Conservation (phyloP, 1,140 invertebrate species). For the Micrasema minimum region DNA sequence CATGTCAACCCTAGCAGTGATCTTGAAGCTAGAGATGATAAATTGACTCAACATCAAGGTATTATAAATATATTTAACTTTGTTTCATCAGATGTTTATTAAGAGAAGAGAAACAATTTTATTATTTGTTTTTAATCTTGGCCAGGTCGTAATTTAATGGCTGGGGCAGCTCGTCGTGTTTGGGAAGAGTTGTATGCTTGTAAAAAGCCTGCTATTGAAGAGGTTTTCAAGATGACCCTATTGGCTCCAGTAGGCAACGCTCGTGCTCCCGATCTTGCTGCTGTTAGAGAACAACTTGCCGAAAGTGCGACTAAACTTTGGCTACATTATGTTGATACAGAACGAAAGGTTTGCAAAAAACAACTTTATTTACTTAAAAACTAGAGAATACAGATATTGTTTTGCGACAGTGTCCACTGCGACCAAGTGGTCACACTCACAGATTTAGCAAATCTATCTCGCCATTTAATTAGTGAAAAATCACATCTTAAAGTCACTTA, state of each 20-base stretch:
- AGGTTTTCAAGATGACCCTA: slow-evolving; percentile 91
- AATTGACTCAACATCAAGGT: slow-evolving; percentile 82
- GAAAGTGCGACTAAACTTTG: slow-evolving; percentile 89
- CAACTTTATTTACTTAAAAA: too few relatives aligned
- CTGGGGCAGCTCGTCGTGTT: slow-evolving; percentile 89
- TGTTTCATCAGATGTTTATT: too few relatives aligned
- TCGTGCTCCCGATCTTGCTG: slow-evolving; percentile 81
- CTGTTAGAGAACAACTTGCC: slow-evolving; percentile 84
- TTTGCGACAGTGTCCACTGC: too few relatives aligned
- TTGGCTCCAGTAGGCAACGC: slow-evolving; percentile 74
- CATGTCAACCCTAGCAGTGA: slow-evolving; percentile 83
- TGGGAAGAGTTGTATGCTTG: slow-evolving; percentile 98
- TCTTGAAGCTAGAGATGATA: slow-evolving; percentile 78
- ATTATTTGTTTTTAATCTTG: background rate
- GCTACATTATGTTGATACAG: slow-evolving; percentile 90
- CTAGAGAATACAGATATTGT: too few relatives aligned
- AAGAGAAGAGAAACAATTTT: too few relatives aligned
- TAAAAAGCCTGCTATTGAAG: slow-evolving; percentile 95
- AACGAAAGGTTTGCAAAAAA: slow-evolving; percentile 76
- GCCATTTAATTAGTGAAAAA: too few relatives aligned
- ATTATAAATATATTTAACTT: slow-evolving; percentile 16
- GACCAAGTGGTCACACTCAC: too few relatives aligned
- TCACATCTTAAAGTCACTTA: too few relatives aligned
- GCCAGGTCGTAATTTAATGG: slow-evolving; percentile 83
- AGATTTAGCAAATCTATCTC: too few relatives aligned